These are phyloP conservation scores for Hylia prasina DNA, from an alignment of 2,113 vertebrate species.

Conservation along the genomic window DNA sequence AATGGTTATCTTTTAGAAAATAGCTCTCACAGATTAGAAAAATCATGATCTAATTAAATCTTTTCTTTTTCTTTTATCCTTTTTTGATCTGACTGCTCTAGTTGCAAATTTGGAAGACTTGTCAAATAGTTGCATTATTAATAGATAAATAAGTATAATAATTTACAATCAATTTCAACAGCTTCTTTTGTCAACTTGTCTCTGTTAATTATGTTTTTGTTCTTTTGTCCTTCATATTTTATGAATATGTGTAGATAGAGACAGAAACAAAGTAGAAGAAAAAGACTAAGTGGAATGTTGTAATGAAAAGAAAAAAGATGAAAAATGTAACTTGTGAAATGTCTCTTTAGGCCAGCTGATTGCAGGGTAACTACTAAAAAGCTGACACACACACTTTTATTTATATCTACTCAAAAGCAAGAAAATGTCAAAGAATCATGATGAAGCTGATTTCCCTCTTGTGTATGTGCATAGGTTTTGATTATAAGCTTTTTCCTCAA, in stretches of 20 bases:
- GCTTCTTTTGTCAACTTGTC: not conserved
- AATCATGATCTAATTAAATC: not conserved
- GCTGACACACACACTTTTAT: constrained; percentile 39
- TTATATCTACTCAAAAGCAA: constrained; percentile 47
- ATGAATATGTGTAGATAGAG: not conserved
- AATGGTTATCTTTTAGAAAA: not conserved
- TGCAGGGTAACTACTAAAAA: constrained; percentile 53
- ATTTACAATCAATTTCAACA: not conserved
- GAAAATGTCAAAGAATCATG: constrained; percentile 43
- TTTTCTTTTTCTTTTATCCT: not conserved
- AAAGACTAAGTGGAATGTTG: not conserved
- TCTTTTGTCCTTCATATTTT: not conserved
- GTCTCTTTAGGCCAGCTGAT: constrained; percentile 61
- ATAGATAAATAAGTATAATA: not conserved
- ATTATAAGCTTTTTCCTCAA: constrained; percentile 48
- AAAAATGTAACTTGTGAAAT: constrained; percentile 42
- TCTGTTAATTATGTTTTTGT: not conserved
- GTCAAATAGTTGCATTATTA: not conserved
- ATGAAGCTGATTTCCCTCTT: constrained; percentile 55
- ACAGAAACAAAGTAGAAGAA: not conserved
- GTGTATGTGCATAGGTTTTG: constrained; percentile 48
- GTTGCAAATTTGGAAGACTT: not conserved
- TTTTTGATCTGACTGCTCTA: not conserved
- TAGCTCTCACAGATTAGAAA: not conserved
- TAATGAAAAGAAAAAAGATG: not conserved